Evolutionary conservation across 2,888 invertebrate species (phyloP).

Genomic region (Abscondita cerata): DNA sequence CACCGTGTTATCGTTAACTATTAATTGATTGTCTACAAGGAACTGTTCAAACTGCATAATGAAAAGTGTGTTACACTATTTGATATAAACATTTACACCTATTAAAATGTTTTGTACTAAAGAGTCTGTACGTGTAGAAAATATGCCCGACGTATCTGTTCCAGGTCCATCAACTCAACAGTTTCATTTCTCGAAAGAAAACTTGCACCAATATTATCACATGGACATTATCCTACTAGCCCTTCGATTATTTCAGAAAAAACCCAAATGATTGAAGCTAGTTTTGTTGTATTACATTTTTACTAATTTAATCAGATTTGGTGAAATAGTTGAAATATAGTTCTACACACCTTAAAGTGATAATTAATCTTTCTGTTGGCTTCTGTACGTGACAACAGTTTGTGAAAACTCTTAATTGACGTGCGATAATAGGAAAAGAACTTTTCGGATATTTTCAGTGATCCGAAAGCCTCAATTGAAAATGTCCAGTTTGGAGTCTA

Average conservation of each 20-base stretch:
- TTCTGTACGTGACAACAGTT: background rate
- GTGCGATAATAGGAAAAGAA: background rate
- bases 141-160: no score
- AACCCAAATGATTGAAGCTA: background rate
- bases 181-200: no score
- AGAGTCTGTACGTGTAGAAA: no score
- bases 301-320: background rate
- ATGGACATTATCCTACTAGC: background rate
- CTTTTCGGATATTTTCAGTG: background rate
- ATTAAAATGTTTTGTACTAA: no score
- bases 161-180: no score
- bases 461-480: background rate
- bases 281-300: background rate
- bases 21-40: no score
- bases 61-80: no score
- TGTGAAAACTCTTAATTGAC: background rate
- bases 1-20: no score
- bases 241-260: background rate
- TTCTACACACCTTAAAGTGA: background rate
- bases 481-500: background rate
- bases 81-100: no score
- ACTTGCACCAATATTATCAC: no score
- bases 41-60: no score
- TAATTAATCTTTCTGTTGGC: background rate
- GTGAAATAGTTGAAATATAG: background rate